Conservation (phyloP, 2,797 vertebrate genomes). For the Botia almorhae region DNA sequence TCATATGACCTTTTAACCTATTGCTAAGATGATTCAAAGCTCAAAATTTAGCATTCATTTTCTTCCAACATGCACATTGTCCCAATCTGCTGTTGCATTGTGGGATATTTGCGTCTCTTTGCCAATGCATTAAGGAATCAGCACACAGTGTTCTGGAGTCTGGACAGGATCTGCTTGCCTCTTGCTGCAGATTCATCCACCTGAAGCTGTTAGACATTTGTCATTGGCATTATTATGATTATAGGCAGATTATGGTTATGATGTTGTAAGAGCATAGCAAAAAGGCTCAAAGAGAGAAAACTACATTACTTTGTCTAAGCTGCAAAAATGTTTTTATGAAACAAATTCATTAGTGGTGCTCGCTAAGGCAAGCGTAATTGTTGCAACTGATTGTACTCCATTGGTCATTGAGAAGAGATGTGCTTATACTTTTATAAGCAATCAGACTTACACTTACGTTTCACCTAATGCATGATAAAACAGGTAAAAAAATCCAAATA, state of each 20-base stretch:
- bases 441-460: no score
- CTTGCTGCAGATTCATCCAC: not conserved
- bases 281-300: not conserved
- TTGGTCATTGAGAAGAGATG: not conserved
- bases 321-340: not conserved
- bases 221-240: not conserved
- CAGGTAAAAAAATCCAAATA: not conserved
- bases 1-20: not conserved
- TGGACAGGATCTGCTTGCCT: not conserved
- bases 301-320: not conserved
- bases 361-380: not conserved
- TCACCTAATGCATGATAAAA: not conserved
- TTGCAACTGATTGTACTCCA: not conserved
- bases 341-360: not conserved
- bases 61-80: not conserved
- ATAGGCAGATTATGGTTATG: not conserved
- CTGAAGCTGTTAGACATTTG: conserved; percentile 1
- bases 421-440: not conserved
- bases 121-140: not conserved
- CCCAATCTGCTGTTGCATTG: not conserved
- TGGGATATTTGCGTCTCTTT: not conserved
- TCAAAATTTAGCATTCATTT: not conserved
- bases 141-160: not conserved
- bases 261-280: not conserved
- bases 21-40: not conserved